Conservation (phyloP, 2,113 vertebrate genomes). For the Antennarius striatus region DNA sequence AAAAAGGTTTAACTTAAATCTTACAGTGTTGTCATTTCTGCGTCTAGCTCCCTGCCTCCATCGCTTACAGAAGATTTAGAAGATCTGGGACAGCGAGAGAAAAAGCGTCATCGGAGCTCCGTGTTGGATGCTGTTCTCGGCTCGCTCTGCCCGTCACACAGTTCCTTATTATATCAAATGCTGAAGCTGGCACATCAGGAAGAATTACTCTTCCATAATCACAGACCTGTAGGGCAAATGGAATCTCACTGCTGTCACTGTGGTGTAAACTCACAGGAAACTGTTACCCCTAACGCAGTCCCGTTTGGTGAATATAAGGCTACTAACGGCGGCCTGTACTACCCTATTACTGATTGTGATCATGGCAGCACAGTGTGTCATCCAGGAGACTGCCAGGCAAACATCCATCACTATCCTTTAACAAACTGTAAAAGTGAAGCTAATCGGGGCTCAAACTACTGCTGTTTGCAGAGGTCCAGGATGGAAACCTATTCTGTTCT, state of each 20-base stretch:
- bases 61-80: conserved; percentile 41
- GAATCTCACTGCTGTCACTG: conserved; percentile 52
- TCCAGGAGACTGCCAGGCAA: conserved; percentile 39
- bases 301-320: conserved; percentile 43
- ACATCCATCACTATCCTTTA: conserved; percentile 56
- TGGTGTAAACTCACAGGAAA: conserved; percentile 37
- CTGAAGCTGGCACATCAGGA: conserved; percentile 64
- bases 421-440: conserved; percentile 69
- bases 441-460: conserved; percentile 60
- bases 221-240: conserved; percentile 23
- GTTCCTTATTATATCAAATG: conserved; percentile 67
- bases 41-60: conserved; percentile 56
- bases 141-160: conserved; percentile 66
- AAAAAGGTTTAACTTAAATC: conserved; percentile 8
- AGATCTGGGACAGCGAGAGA: conserved; percentile 31
- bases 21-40: conserved; percentile 53
- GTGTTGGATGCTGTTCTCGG: conserved; percentile 57
- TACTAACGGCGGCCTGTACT: conserved; percentile 4
- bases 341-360: conserved; percentile 38
- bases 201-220: conserved; percentile 33
- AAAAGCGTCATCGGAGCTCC: conserved; percentile 32
- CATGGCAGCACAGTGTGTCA: conserved; percentile 24
- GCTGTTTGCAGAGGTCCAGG: conserved; percentile 80
- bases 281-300: conserved; percentile 20
- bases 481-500: conserved; percentile 73